Base-by-base conservation (phyloP, 2,113 vertebrate genomes). In the Synodontis membranacea region DNA sequence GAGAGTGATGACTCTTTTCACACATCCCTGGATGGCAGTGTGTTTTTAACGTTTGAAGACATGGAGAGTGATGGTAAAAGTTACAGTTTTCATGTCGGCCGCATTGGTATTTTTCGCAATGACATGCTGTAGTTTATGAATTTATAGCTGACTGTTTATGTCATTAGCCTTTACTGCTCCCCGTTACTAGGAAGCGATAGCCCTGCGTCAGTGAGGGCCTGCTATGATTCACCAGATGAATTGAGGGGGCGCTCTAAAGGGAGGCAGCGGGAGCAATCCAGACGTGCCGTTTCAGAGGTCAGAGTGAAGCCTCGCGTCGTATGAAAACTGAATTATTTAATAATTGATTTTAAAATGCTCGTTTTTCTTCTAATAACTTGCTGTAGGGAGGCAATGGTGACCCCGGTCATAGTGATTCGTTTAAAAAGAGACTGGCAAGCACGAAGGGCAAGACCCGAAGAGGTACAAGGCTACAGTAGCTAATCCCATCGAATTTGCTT, bases 11-110 rank as follows among this genome's bases (percentile, higher is more conserved):
- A 98, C 39, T 97, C 95, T 93, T 93, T 90, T 80, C 94, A 97
- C 64, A 87, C 96, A 72, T 96, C 96, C 28, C 87, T 92, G 39
- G 95, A 97, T 19, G 93, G 95, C 87, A 92, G 96, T 87, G 89
- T 89, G 74, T 91, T 96, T 58, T 94, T 96, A 81, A 92, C 92
- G 25, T 94, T 86, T 85, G 96, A 98, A 81, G 97, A 97, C 74
- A 64, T 96, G 88, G 98, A 98, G 89, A 98, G 96, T 79, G 97
- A 98, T 89, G 97, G 98, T 98, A 94, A 88, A 83, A 19, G 4
- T n/a, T 11, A 1, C 10, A 14, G 14, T 70, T 46, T 56, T 54
- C 10, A 58, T 14, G 52, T 79, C 14, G 66, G 11, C 0, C 52
- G 25, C 0, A 1, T 50, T n/a, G 42, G 3, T 3, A 56, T 42